Conservation (phyloP, 2,888 invertebrate species). For the Octonoba sinensis region DNA sequence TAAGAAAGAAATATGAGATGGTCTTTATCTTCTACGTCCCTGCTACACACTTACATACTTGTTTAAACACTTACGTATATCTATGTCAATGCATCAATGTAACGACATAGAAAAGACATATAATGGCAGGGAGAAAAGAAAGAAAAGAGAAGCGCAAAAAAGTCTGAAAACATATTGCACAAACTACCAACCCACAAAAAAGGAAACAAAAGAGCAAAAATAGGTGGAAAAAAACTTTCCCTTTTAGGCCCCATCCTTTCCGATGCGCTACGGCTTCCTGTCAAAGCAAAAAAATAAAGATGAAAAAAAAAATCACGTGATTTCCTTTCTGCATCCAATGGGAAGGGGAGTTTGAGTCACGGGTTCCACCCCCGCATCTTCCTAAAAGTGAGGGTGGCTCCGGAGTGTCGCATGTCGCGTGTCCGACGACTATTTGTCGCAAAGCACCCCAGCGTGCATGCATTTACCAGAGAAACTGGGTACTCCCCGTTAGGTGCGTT, state of each 20-base stretch:
- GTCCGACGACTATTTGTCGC: conserved; percentile 61
- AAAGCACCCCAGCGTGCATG: conserved; percentile 28
- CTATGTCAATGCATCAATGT: conserved; percentile 56
- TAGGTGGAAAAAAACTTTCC: conserved; percentile 16
- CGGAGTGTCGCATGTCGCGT: conserved; percentile 56
- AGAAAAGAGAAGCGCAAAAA: conserved; percentile 1
- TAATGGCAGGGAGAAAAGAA: conserved; percentile 15
- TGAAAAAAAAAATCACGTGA: conserved; percentile 46
- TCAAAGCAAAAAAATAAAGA: conserved; percentile 14
- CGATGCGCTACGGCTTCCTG: conserved; percentile 46
- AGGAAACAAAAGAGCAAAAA: conserved; percentile 11
- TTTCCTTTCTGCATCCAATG: conserved; percentile 39
- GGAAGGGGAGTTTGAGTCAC: conserved; percentile 14
- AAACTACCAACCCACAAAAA: conserved; percentile 21
- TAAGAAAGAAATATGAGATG: too few species aligned
- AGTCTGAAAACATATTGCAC: conserved; percentile 39
- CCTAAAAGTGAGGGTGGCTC: conserved; percentile 50
- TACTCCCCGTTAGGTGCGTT: too few species aligned
- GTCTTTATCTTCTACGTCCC: conserved; percentile 27
- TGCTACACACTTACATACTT: conserved; percentile 38
- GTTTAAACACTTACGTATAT: conserved; percentile 55
- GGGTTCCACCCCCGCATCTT: conserved; percentile 47
- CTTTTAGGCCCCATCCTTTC: conserved; percentile 49
- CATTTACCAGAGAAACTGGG: conserved; percentile 20
- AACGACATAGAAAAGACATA: conserved; percentile 29